phyloP scores from a whole-genome alignment of 2,113 vertebrate species.

The Hemibagrus wyckioides region DNA sequence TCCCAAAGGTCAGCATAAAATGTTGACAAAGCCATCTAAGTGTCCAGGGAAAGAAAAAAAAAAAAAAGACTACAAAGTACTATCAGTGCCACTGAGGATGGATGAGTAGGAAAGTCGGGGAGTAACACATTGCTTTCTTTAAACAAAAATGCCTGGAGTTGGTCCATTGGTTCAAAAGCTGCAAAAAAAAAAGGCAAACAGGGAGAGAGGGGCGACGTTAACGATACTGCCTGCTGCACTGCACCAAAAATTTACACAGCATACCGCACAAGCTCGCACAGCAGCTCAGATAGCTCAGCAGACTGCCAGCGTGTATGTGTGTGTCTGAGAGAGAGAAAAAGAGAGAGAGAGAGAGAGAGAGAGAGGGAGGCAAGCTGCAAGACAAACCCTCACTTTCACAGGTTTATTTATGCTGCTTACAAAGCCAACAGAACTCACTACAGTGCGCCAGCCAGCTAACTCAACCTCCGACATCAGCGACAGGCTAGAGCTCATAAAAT shows the following conservation, averaged over 20 bases:
- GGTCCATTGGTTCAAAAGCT: conserved; percentile 68
- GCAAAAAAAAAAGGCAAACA: conserved; percentile 68
- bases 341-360: conserved; percentile 34
- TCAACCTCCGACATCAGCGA: conserved; percentile 5
- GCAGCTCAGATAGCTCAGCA: conserved; percentile 61
- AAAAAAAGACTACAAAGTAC: conserved; percentile 57
- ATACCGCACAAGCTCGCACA: conserved; percentile 75
- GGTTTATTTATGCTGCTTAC: conserved; percentile 52
- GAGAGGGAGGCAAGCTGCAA: conserved; percentile 32
- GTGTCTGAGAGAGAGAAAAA: conserved; percentile 32
- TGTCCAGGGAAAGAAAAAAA: conserved; percentile 56
- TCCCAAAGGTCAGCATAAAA: conserved; percentile 63
- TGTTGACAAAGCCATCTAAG: conserved; percentile 61
- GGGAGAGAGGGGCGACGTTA: conserved; percentile 74
- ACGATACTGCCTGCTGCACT: conserved; percentile 91
- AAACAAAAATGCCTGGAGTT: conserved; percentile 71
- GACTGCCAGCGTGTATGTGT: conserved; percentile 49
- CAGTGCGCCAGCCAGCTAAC: conserved; percentile 18
- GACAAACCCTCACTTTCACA: conserved; percentile 39
- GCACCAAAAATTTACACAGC: conserved; percentile 86
- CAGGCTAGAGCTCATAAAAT: conserved; percentile 35
- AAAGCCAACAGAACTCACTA: conserved; percentile 35
- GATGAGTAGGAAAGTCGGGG: conserved; percentile 62
- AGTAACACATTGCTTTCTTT: conserved; percentile 58
- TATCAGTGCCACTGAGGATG: conserved; percentile 60